Conservation (phyloP, 2,797 vertebrate species). For the Australoheros facetus region DNA sequence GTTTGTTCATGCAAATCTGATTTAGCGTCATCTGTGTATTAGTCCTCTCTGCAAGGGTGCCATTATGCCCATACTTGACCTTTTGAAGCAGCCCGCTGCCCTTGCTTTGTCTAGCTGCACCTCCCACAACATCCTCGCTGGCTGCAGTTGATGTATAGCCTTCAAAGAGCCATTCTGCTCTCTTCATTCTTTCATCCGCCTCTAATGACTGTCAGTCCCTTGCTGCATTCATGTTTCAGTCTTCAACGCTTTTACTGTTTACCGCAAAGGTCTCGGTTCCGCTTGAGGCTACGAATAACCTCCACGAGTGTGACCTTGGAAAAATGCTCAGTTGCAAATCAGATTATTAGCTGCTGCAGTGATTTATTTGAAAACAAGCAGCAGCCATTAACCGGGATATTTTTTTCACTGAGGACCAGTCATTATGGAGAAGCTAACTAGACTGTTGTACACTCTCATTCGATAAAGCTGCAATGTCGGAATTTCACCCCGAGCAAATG, state of each 20-base stretch:
- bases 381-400: neutral
- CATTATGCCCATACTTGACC: conserved; percentile 39
- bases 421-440: neutral
- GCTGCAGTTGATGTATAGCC: conserved; percentile 37
- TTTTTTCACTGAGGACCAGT: neutral
- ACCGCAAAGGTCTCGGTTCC: conserved; percentile 54
- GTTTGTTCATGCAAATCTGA: conserved; percentile 37
- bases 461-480: too few relatives aligned
- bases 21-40: conserved; percentile 41
- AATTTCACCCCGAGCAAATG: neutral
- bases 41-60: conserved; percentile 14
- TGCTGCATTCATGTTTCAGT: conserved; percentile 14
- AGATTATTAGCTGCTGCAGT: conserved; percentile 7
- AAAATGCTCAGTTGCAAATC: conserved; percentile 30
- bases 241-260: conserved; percentile 17
- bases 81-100: conserved; percentile 28
- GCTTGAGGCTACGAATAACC: conserved; percentile 51
- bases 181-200: conserved; percentile 51
- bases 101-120: conserved; percentile 45
- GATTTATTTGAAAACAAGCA: conserved; percentile 23
- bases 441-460: neutral
- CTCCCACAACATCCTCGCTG: conserved; percentile 25
- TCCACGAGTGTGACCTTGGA: conserved; percentile 52
- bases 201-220: conserved; percentile 37
- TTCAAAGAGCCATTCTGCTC: conserved; percentile 43